A percentile compares a stretch with the other conserved stretches of the same genome.
Conservation (phyloP, 2,113 vertebrate species). For the Phainopepla nitens region DNA sequence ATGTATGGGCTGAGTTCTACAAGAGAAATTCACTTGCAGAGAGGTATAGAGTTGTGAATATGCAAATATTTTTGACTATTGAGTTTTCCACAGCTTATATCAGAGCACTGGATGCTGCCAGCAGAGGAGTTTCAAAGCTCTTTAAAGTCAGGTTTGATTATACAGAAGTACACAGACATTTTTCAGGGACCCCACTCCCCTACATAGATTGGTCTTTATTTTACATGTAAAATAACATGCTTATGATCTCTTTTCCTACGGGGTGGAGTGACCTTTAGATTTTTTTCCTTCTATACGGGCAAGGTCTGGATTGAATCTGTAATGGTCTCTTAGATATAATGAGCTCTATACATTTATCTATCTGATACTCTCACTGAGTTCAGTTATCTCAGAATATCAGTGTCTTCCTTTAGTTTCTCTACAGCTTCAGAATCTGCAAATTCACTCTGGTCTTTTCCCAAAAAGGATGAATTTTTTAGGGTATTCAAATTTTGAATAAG, state of each 20-base stretch:
- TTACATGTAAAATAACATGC: not conserved
- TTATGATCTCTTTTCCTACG: not conserved
- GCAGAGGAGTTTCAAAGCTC: not conserved
- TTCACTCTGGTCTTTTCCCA: not conserved
- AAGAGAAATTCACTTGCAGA: not conserved
- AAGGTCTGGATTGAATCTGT: not conserved
- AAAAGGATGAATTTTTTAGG: not conserved
- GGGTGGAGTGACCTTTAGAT: not conserved
- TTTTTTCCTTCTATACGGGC: not conserved
- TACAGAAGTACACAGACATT: rapidly evolving
- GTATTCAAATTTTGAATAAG: not conserved
- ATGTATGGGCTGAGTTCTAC: not conserved
- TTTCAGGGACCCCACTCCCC: not conserved
- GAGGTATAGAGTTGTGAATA: rapidly evolving
- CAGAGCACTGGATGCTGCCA: not conserved
- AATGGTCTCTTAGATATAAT: not conserved
- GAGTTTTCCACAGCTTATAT: not conserved
- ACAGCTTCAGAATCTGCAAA: not conserved
- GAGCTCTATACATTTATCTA: not conserved
- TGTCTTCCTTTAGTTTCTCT: not conserved
- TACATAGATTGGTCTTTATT: not conserved
- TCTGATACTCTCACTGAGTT: not conserved
- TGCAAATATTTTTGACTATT: not conserved
- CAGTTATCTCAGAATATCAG: not conserved
- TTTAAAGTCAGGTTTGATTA: not conserved